phyloP scores from a whole-genome alignment of 2,113 vertebrate species.

The Oncorhynchus nerka region DNA sequence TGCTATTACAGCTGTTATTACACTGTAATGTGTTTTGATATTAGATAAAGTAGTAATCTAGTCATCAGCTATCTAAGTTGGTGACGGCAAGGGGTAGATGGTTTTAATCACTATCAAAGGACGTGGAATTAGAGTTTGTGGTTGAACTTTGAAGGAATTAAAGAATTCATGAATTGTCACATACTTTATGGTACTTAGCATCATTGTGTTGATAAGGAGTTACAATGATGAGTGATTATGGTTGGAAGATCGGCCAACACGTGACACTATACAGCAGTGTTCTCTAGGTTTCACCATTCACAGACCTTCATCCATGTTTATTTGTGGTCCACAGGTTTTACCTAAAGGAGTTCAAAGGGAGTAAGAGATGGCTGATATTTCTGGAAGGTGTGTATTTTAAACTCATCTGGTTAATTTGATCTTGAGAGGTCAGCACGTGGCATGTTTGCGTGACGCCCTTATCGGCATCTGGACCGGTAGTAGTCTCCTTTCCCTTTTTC shows the following conservation, averaged over 20 bases:
- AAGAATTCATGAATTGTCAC: no score
- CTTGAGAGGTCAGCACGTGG: constrained; percentile 57
- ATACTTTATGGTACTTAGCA: not conserved
- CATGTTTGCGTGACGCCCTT: constrained; percentile 37
- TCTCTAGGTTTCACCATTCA: constrained; percentile 12
- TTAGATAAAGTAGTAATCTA: no score
- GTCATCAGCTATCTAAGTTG: not conserved
- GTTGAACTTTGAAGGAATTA: not conserved
- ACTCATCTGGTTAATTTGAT: constrained; percentile 64
- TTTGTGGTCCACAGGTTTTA: constrained; percentile 69
- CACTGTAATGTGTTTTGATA: not conserved
- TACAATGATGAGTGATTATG: not conserved
- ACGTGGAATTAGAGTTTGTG: not conserved
- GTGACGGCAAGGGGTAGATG: no score
- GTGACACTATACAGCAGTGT: constrained; percentile 28
- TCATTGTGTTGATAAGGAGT: not conserved
- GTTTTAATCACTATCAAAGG: not conserved
- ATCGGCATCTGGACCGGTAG: constrained; percentile 57
- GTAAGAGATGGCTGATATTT: constrained; percentile 76
- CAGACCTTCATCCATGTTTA: constrained; percentile 41
- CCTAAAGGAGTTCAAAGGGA: constrained; percentile 77
- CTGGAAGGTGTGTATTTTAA: constrained; percentile 77
- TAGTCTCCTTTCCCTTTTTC: constrained; percentile 49
- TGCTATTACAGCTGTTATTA: not conserved
- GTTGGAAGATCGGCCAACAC: not conserved